These are phyloP conservation scores for Caenorhabditis zanzibari DNA, from an alignment of 2,888 invertebrate species.

Conservation along the genomic window DNA sequence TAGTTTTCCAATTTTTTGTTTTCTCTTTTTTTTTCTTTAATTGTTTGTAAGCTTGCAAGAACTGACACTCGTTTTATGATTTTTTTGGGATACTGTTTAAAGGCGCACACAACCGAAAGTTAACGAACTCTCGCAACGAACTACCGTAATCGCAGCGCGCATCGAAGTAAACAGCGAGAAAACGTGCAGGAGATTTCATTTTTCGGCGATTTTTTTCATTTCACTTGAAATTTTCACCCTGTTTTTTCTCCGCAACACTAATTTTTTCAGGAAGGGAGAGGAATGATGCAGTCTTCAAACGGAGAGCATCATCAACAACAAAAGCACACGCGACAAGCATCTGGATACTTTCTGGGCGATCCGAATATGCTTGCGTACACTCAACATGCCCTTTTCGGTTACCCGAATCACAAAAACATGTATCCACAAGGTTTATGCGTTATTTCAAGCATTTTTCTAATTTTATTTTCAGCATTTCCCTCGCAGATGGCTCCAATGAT, in stretches of 20 bases:
- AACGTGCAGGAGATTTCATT: neutral
- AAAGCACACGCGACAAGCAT: neutral
- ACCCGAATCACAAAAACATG: conserved; percentile 39
- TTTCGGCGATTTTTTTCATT: neutral
- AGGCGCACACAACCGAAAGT: neutral
- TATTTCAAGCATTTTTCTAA: neutral
- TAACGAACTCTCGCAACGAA: neutral
- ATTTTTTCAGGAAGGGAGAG: conserved; percentile 31
- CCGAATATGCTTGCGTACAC: conserved; percentile 51
- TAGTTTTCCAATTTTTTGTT: too few species aligned
- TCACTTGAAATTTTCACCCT: too few species aligned
- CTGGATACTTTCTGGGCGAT: conserved; percentile 44
- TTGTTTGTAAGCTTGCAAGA: too few species aligned
- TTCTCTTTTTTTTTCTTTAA: too few species aligned
- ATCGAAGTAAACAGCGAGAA: neutral
- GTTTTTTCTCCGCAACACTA: neutral
- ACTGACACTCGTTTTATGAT: too few species aligned
- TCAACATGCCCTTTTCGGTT: conserved; percentile 42
- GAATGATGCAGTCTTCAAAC: conserved; percentile 52
- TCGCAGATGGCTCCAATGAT: conserved; percentile 18
- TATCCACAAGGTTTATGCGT: conserved; percentile 34
- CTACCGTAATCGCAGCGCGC: neutral
- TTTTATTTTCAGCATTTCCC: conserved; percentile 16
- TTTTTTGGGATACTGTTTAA: too few species aligned
- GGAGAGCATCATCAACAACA: conserved; percentile 53